These are phyloP conservation scores for Epinephelus awoara DNA, from an alignment of 2,797 vertebrate genomes.

Conservation along the genomic window DNA sequence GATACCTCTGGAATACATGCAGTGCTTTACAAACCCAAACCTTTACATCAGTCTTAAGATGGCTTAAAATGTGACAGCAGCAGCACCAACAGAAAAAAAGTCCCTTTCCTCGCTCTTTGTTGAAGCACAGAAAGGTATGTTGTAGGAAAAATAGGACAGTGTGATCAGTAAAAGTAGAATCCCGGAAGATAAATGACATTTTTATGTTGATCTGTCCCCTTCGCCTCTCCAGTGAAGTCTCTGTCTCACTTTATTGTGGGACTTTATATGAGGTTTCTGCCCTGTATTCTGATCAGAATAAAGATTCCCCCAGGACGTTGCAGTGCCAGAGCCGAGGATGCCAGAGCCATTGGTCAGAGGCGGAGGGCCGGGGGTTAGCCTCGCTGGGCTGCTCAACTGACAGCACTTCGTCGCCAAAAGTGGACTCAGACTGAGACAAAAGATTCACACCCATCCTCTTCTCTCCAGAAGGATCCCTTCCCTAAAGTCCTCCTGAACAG, in stretches of 20 bases:
- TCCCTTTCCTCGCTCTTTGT: conserved; percentile 52
- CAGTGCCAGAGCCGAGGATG: conserved; percentile 82
- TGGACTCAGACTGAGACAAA: conserved; percentile 75
- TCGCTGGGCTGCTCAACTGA: conserved; percentile 79
- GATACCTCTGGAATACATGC: conserved; percentile 66
- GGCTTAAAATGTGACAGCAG: conserved; percentile 66
- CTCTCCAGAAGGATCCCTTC: conserved; percentile 66
- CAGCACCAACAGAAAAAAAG: conserved; percentile 38
- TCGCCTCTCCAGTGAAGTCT: conserved; percentile 56
- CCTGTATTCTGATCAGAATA: conserved; percentile 78
- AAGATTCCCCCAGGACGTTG: conserved; percentile 78
- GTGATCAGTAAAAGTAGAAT: conserved; percentile 62
- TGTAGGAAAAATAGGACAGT: conserved; percentile 58
- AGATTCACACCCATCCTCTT: conserved; percentile 81
- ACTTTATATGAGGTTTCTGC: conserved; percentile 81
- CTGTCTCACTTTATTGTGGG: conserved; percentile 75
- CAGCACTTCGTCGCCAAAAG: conserved; percentile 79
- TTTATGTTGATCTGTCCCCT: conserved; percentile 69
- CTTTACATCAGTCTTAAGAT: conserved; percentile 59
- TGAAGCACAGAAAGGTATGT: conserved; percentile 58
- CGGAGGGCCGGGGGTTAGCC: conserved; percentile 72
- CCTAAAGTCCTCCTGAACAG: conserved; percentile 42
- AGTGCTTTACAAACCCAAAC: conserved; percentile 67
- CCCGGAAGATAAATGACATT: conserved; percentile 69
- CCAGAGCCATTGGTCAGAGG: conserved; percentile 86